Evolutionary conservation across 1,140 invertebrate genomes (phyloP), one percentile per base, ranked within the genome.

Genomic region (Choristoneura fumiferana): DNA sequence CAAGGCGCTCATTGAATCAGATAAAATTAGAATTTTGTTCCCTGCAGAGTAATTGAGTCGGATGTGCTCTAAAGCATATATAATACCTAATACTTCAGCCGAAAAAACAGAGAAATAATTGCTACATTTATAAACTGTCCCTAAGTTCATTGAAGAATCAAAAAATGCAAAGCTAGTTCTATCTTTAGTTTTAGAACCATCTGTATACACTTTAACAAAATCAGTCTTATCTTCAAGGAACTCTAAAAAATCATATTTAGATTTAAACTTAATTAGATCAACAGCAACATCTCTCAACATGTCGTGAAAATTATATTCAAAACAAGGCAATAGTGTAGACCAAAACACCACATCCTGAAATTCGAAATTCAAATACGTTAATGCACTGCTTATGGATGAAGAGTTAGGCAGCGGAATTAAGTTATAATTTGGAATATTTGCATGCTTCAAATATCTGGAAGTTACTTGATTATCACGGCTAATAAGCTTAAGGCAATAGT

Each of bases 1-100:
- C 8, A 57, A 29, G 8, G 38, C 55, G 33, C 55, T 57, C 55
- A 57, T 57, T 8, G 55, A 57, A 18, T 57, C 55, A 43, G 55
- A 43, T 33, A 57, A n/a, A 34, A 57, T 43, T 34, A 57, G 9
- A 57, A 43, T 33, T 14, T 57, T 57, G 14, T 43, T 34, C 8
- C 12, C 1, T 39, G 14, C 4, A 9, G 14, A 17, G 43, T 34
- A 57, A 10, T 33, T 40, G 15, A 29, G 8, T 8, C 8, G 4
- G 9, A 57, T 43, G 15, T 57, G 33, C 2, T 34, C 12, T 17
- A 57, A 39, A 43, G 38, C 55, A 43, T 57, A 43, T 14, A 57
- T 57, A 12, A 57, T 40, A 9, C 18, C 55, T 15, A 57, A 43
- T 8, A 43, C 29, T 35, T 57, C 55, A 40, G 54, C 4, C 5